These are phyloP conservation scores for Muscicapa comitata DNA, from an alignment of 2,797 vertebrate species.

Conservation along the genomic window DNA sequence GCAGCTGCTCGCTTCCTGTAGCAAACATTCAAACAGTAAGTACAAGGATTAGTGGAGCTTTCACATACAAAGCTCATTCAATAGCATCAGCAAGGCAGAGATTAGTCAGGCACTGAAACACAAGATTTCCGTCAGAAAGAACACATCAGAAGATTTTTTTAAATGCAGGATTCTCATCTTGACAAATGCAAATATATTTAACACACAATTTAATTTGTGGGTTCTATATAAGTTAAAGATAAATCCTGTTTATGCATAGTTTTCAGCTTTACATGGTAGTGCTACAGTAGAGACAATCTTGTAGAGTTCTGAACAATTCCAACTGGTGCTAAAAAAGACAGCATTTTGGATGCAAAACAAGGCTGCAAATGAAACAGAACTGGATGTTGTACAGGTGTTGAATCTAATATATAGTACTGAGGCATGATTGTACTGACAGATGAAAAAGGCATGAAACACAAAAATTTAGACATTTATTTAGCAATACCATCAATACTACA, in stretches of 20 bases:
- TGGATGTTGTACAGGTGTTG: not conserved
- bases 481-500: not conserved
- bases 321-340: not conserved
- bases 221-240: not conserved
- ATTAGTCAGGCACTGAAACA: constrained; percentile 72
- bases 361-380: not conserved
- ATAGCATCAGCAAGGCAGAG: constrained; percentile 65
- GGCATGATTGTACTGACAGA: not conserved
- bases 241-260: not conserved
- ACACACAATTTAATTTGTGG: not conserved
- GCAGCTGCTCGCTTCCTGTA: constrained; percentile 98
- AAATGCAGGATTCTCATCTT: not conserved
- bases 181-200: not conserved
- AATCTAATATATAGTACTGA: not conserved
- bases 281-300: not conserved
- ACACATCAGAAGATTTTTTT: not conserved
- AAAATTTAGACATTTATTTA: not conserved
- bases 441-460: not conserved
- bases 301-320: constrained; percentile 19
- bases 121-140: constrained; percentile 44
- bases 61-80: constrained; percentile 68
- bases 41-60: constrained; percentile 78
- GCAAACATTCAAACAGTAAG: constrained; percentile 83
- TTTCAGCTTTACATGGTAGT: not conserved
- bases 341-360: constrained; percentile 5